Percentiles rank a stretch among this genome's conserved stretches.
phyloP scores from a whole-genome alignment of 2,113 vertebrate species.

The Sylvilagus bachmani region DNA sequence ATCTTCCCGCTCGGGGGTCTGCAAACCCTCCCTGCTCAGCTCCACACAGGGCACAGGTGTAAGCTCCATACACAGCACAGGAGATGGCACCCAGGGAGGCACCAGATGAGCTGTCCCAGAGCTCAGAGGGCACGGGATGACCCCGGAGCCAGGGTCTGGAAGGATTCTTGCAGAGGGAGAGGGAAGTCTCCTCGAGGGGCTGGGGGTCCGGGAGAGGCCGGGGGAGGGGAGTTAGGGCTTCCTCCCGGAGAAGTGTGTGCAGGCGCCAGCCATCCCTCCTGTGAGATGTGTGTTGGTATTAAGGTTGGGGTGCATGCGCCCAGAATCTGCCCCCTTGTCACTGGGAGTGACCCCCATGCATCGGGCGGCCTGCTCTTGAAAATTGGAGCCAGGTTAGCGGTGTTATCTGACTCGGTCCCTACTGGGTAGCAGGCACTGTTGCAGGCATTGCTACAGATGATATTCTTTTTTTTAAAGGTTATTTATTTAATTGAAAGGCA shows the following conservation, averaged over 20 bases:
- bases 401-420: background rate
- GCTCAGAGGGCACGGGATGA: background rate
- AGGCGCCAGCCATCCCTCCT: background rate
- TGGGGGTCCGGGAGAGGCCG: accelerated
- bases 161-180: background rate
- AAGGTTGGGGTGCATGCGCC: background rate
- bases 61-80: background rate
- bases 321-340: background rate
- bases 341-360: background rate
- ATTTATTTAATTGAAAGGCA: too few species aligned
- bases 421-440: background rate
- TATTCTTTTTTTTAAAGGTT: too few species aligned
- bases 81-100: background rate
- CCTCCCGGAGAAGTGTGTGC: background rate
- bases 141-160: background rate
- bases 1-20: too few species aligned
- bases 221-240: background rate
- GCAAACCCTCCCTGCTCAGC: background rate
- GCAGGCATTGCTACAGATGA: too few species aligned
- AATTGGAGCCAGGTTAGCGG: accelerated
- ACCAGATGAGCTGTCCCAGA: background rate
- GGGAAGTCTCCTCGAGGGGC: background rate
- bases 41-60: background rate
- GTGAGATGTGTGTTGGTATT: background rate
- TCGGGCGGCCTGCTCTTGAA: background rate